Base-by-base conservation (phyloP, 2,113 vertebrate species). In the Hylia prasina region DNA sequence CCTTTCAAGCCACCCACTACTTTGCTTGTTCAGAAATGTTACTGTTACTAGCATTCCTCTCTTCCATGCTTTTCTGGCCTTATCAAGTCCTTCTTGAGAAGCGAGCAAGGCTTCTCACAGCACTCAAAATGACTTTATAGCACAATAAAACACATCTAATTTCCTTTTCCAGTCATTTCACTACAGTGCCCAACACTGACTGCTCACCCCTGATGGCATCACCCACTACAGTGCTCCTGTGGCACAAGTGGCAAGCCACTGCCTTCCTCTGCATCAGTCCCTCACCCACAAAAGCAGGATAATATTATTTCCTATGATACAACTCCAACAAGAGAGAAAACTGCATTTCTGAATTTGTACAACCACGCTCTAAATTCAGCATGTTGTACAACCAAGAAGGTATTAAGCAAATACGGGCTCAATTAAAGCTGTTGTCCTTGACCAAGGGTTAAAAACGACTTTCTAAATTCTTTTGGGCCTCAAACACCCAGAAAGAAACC, bases 91-190 rank as follows among this genome's bases (percentile, higher is more conserved):
- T 83, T 23, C 37, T 33, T 63, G 37, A 84, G 39, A 64, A 65
- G 30, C 27, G 21, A 79, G 50, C 21, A 58, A 9, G 15, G 47
- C 13, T 19, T 44, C 15, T 28, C 40, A 63, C 0, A 84, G 35
- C 54, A 84, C 31, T 71, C 21, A 70, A 45, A 87, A 83, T 11
- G 0, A 54, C 23, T 70, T 70, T 44, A 22, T 39, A 81, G n/a
- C 0, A 0, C 57, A 78, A 44, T 24, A 47, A 68, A 79, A 28
- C 16, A 7, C 10, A 53, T 12, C 58, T 51, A 3, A 19, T 66
- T 73, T 65, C 5, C 35, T 69, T 81, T 42, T 66, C 19, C 81
- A 45, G n/a, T 27, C 54, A 57, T 39, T 89, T 81, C 68, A 58
- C 1, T 4, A 28, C 17, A 45, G 15, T 3, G 8, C 50, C 66